Evolutionary conservation across 2,888 invertebrate species (phyloP).

Genomic region (Meganola albula): DNA sequence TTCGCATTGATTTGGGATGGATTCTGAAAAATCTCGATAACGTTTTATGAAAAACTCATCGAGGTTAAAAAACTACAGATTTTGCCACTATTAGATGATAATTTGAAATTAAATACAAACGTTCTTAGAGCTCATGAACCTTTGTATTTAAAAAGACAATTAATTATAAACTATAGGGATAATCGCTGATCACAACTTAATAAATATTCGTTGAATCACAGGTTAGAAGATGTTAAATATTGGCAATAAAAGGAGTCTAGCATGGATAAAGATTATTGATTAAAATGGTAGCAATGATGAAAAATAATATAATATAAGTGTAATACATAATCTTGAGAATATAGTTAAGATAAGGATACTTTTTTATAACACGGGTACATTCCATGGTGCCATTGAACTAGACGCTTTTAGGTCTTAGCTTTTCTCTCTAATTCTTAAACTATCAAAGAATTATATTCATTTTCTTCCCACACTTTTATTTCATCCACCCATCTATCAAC

Average conservation of each 20-base stretch:
- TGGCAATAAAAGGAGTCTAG: slow-evolving; percentile 63
- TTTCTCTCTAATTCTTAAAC: slow-evolving; percentile 47
- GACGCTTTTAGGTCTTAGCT: slow-evolving; percentile 65
- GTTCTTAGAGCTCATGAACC: slow-evolving; percentile 70
- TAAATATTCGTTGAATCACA: slow-evolving; percentile 67
- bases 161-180: slow-evolving; percentile 59
- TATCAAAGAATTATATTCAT: too few relatives aligned
- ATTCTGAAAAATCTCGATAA: slow-evolving; percentile 48
- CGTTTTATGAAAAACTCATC: slow-evolving; percentile 18
- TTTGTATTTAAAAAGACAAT: slow-evolving; percentile 55
- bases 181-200: slow-evolving; percentile 75
- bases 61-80: slow-evolving; percentile 32
- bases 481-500: too few relatives aligned
- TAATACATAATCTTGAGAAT: slow-evolving; percentile 68
- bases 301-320: slow-evolving; percentile 52
- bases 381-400: slow-evolving; percentile 72
- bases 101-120: slow-evolving; percentile 54
- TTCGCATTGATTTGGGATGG: slow-evolving; percentile 67
- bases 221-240: slow-evolving; percentile 47
- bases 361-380: slow-evolving; percentile 74
- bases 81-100: slow-evolving; percentile 50
- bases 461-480: slow-evolving; percentile 29
- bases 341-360: slow-evolving; percentile 68
- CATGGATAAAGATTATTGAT: slow-evolving; percentile 37
- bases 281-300: slow-evolving; percentile 54